These are phyloP conservation scores for Chrysolophus pictus DNA, from an alignment of 2,797 vertebrate genomes.

Conservation along the genomic window DNA sequence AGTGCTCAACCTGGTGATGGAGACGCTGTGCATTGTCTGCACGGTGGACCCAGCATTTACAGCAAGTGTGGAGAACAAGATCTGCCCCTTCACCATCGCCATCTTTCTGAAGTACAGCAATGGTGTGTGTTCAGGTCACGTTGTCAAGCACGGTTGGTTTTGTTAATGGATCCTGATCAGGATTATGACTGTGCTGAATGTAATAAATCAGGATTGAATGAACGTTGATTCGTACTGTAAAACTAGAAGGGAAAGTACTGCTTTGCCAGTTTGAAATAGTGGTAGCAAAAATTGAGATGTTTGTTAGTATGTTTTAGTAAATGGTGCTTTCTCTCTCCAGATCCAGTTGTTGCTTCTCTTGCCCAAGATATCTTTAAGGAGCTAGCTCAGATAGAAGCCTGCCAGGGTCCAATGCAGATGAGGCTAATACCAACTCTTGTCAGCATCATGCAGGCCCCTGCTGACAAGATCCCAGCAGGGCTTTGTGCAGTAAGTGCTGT, in stretches of 20 bases:
- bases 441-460: slow-evolving; percentile 98
- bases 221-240: background rate
- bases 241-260: background rate
- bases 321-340: slow-evolving; percentile 76
- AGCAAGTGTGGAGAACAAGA: slow-evolving; percentile 93
- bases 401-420: slow-evolving; percentile 98
- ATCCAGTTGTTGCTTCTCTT: slow-evolving; percentile 96
- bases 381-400: slow-evolving; percentile 95
- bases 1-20: slow-evolving; percentile 98
- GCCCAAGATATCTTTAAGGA: slow-evolving; percentile 99
- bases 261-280: background rate
- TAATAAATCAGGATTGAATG: background rate
- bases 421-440: slow-evolving; percentile 96
- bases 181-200: background rate
- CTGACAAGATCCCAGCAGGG: slow-evolving; percentile 96
- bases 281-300: background rate
- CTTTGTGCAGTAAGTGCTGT: slow-evolving; percentile 91
- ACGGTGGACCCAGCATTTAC: slow-evolving; percentile 94
- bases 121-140: slow-evolving; percentile 76
- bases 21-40: slow-evolving; percentile 97
- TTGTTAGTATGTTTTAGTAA: slow-evolving; percentile 27
- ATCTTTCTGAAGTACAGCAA: slow-evolving; percentile 99
- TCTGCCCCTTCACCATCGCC: slow-evolving; percentile 98
- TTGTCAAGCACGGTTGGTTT: background rate
- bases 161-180: background rate